Evolutionary conservation across 1,140 invertebrate species (phyloP).

Genomic region (Branchinecta lindahli): DNA sequence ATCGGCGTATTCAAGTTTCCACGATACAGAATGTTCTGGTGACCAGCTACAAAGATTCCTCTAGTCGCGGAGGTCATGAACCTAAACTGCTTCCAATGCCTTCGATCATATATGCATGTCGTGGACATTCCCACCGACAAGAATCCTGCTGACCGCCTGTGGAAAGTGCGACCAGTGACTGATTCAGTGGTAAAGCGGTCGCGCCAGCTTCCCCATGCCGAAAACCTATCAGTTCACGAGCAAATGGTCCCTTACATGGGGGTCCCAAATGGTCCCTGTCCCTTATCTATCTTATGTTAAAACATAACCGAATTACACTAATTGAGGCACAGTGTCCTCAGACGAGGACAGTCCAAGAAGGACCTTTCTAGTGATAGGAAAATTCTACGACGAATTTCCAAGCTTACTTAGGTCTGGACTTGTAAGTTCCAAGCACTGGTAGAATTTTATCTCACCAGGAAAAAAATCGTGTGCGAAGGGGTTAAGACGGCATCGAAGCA

Average conservation of each 20-base stretch:
- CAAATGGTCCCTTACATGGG: not conserved
- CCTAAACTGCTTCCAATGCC: not conserved
- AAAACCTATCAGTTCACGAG: conserved; percentile 1
- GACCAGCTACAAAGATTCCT: not conserved
- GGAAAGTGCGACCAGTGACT: not conserved
- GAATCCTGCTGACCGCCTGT: not conserved
- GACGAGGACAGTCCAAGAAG: too few relatives aligned
- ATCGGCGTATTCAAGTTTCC: not conserved
- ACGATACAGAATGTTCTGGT: conserved; percentile 1
- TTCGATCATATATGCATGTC: not conserved
- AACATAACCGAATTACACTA: too few relatives aligned
- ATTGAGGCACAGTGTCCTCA: too few relatives aligned
- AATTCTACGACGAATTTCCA: too few relatives aligned
- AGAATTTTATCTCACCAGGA: too few relatives aligned
- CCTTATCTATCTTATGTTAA: too few relatives aligned
- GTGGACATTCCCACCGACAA: not conserved
- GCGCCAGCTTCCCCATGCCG: too few relatives aligned
- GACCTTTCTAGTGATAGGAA: too few relatives aligned
- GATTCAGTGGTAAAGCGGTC: not conserved
- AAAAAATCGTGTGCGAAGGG: too few relatives aligned
- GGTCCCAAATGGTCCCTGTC: not conserved
- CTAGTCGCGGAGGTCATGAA: not conserved
- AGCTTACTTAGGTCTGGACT: too few relatives aligned
- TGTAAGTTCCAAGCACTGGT: too few relatives aligned
- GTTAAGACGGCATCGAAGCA: too few relatives aligned